Evolutionary conservation across 2,797 vertebrate genomes (phyloP), one percentile per base, ranked within the genome.

Genomic region (Typhlichthys eigenmanni): DNA sequence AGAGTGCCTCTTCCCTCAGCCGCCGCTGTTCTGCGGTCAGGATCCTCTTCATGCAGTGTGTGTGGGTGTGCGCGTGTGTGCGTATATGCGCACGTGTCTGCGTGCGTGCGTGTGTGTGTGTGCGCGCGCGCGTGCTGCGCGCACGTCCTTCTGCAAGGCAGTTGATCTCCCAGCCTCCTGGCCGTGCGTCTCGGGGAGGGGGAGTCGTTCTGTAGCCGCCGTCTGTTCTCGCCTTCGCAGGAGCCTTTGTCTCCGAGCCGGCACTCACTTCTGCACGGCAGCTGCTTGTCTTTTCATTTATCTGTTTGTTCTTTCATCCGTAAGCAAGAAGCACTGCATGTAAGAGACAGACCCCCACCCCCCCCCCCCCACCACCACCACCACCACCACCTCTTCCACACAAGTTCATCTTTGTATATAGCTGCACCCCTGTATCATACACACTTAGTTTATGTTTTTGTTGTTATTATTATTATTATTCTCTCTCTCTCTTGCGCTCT

Each of bases 71-170:
- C 19, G 68, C 84, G 68, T 85, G 79, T 78, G 79, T 86, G 79
- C 66, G 81, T 81, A 65, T 4, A 29, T 29, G 24, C 24, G 24
- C 24, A 82, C 24, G 62, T 19, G 68, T 85, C 69, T 85, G 79
- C 79, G 79, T 86, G 80, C 66, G 81, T 80, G 66, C 78, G 74
- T 69, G 55, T 83, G 69, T 76, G 80, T 85, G 74, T 85, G 80
- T 64, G 81, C 80, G 66, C 52, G 59, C 47, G 70, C 74, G 79
- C 83, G 83, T 79, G 73, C 72, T 72, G 76, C 69, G 74, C 63
- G 84, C 57, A 69, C 60, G 74, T 74, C 78, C 81, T 84, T 29
- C 24, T 29, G 24, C 24, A 29, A 29, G 24, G 24, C 24, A 29
- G 24, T 85, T 75, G 66, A 71, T 80, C 64, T 78, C 58, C 64